Conservation (phyloP, 35 echinoderm and acorn worm species). For the Diadema setosum region DNA sequence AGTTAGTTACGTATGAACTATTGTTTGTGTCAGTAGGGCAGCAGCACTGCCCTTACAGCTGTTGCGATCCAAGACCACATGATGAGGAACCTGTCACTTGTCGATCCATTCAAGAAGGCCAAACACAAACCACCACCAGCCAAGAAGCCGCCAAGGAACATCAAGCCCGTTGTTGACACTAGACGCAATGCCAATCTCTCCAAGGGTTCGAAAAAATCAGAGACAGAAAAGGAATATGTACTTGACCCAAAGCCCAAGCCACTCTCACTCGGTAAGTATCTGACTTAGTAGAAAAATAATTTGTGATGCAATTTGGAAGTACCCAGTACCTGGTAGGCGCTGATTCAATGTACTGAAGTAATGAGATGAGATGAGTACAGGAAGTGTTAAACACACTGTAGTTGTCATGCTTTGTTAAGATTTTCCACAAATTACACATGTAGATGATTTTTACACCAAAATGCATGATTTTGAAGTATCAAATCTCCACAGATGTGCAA, state of each 20-base stretch:
- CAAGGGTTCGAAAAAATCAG: conserved; percentile 13
- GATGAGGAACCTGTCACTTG: conserved; percentile 60
- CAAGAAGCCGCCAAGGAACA: conserved; percentile 42
- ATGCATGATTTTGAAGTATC: too few species aligned
- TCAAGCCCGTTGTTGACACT: conserved; percentile 76
- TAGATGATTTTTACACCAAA: too few species aligned
- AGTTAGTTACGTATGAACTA: too few species aligned
- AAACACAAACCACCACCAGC: background rate
- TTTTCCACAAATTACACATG: too few species aligned
- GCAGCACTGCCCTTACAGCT: conserved; percentile 63
- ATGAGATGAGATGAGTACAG: too few species aligned
- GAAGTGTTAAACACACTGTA: too few species aligned
- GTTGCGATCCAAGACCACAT: conserved; percentile 93
- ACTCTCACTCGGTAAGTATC: conserved; percentile 54
- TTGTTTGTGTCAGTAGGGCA: too few species aligned
- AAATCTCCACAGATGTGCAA: too few species aligned
- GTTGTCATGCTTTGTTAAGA: too few species aligned
- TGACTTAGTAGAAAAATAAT: background rate
- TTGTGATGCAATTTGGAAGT: background rate
- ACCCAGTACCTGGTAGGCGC: too few species aligned
- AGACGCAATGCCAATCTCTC: conserved; percentile 18
- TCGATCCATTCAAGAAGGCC: conserved; percentile 55
- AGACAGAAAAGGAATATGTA: conserved; percentile 66
- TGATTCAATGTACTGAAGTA: too few species aligned
- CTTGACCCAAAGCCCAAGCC: conserved; percentile 64